Base-by-base conservation (phyloP, 2,797 vertebrate genomes). In the Brotula barbata region DNA sequence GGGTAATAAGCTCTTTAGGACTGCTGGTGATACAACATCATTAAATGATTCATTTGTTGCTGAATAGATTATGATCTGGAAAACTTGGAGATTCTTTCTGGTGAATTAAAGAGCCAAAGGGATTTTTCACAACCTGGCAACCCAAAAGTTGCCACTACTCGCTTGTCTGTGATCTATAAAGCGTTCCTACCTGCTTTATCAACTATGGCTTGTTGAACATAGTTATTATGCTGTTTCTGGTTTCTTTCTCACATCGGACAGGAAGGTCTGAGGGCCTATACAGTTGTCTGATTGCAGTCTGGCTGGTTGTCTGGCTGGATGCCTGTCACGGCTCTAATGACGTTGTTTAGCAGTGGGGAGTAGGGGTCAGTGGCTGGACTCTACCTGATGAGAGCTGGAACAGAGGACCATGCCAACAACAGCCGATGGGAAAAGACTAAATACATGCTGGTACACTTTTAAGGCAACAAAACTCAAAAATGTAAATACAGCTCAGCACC, bases 261-360 rank as follows among this genome's bases (percentile, higher is more conserved):
- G 77, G 74, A 89, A 84, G 70, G 53, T 83, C 62, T 73, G 68
- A 69, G 70, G 64, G 71, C 55, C 58, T 64, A 52, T 66, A 65
- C 71, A 73, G 61, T 80, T 69, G 67, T 83, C 71, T 72, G 86
- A 83, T 77, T 88, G 74, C 82, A 52, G 70, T 70, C 64, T 80
- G 78, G 76, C 80, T 25, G 69, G 47, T 64, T 2, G 67, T 77
- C 78, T 85, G 81, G 80, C 78, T 53, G 69, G 37, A 78, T 78
- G 75, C 77, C 73, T 75, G 78, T 82, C 51, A 50, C 53, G 14
- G 64, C 81, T 79, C 79, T 86, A 86, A 88, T 88, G 89, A 83
- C 84, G 81, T 89, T 85, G 87, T 89, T 90, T 86, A 87, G 69
- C 81, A 86, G 81, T 82, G 64, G 73, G 72, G 81, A 85, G 59